These are phyloP conservation scores for Glaucopsyche alexis DNA, from an alignment of 2,888 invertebrate genomes.

Conservation along the genomic window DNA sequence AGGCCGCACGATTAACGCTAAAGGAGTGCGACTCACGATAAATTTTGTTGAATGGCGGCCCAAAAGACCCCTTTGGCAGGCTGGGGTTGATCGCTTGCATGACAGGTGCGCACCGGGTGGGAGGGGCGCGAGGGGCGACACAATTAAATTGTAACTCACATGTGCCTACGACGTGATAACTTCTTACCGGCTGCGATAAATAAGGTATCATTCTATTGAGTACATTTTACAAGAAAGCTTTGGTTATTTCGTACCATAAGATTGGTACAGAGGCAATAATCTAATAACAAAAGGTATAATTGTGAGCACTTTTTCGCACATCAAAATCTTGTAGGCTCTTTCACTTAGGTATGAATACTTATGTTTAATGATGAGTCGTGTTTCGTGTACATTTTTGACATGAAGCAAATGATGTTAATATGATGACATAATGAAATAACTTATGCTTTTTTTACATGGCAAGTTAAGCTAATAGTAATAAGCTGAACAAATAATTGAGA, in stretches of 20 bases:
- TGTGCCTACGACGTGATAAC: constrained; percentile 8
- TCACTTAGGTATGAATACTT: no score
- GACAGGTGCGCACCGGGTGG: background rate
- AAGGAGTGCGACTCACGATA: constrained; percentile 9
- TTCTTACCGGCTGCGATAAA: background rate
- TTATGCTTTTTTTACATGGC: no score
- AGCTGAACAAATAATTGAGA: no score
- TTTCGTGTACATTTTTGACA: no score
- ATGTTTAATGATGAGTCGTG: no score
- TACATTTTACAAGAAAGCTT: background rate
- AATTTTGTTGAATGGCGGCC: constrained; percentile 13
- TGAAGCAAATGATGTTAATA: no score
- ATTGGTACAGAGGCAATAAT: background rate
- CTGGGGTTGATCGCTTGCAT: constrained; percentile 21
- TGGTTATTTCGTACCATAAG: background rate
- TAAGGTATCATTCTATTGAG: background rate
- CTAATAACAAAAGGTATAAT: no score
- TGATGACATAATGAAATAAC: no score
- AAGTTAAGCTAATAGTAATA: no score
- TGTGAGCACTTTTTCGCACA: no score
- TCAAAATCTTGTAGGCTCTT: no score
- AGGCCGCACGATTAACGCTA: background rate
- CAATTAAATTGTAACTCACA: constrained; percentile 27
- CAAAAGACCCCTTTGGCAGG: background rate
- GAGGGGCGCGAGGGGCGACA: constrained; percentile 21